A percentile compares a stretch with the other conserved stretches of the same genome.
Evolutionary conservation across 2,797 vertebrate species (phyloP).

Genomic region (Neostethus bicornis): DNA sequence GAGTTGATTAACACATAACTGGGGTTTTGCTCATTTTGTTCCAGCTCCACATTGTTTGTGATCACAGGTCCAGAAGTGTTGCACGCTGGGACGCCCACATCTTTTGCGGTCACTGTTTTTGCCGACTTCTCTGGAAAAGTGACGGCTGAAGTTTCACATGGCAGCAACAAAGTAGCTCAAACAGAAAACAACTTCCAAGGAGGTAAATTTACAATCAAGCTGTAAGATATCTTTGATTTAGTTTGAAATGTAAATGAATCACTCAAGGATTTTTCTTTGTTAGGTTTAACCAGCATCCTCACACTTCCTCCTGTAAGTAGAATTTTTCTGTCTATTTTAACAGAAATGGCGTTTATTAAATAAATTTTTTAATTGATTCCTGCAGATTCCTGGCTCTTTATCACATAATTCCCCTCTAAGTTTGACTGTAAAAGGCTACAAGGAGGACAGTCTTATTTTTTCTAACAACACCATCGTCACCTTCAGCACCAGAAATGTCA

Average conservation of each 20-base stretch:
- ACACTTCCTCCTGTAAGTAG: slow-evolving; percentile 68
- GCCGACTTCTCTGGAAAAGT: slow-evolving; percentile 45
- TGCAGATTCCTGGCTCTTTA: slow-evolving; percentile 47
- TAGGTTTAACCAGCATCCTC: slow-evolving; percentile 66
- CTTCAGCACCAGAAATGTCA: slow-evolving; percentile 48
- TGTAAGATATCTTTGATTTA: neutral
- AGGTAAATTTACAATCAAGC: slow-evolving; percentile 50
- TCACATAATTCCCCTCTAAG: slow-evolving; percentile 35
- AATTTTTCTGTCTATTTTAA: neutral
- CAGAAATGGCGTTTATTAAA: neutral
- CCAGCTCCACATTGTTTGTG: slow-evolving; percentile 45
- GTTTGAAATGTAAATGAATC: neutral
- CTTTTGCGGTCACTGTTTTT: slow-evolving; percentile 53
- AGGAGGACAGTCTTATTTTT: slow-evolving; percentile 57
- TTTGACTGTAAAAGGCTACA: slow-evolving; percentile 67
- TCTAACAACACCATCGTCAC: slow-evolving; percentile 50
- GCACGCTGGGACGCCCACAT: slow-evolving; percentile 49
- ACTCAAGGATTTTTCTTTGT: slow-evolving; percentile 11
- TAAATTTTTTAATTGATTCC: neutral
- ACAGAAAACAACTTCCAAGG: slow-evolving; percentile 46
- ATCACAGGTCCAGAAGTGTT: slow-evolving; percentile 61
- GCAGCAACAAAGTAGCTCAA: slow-evolving; percentile 14
- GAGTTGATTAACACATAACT: neutral
- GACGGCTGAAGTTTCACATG: slow-evolving; percentile 43
- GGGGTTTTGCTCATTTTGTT: neutral